These are phyloP conservation scores for Apolygus lucorum DNA, from an alignment of 1,140 invertebrate genomes.

Conservation along the genomic window DNA sequence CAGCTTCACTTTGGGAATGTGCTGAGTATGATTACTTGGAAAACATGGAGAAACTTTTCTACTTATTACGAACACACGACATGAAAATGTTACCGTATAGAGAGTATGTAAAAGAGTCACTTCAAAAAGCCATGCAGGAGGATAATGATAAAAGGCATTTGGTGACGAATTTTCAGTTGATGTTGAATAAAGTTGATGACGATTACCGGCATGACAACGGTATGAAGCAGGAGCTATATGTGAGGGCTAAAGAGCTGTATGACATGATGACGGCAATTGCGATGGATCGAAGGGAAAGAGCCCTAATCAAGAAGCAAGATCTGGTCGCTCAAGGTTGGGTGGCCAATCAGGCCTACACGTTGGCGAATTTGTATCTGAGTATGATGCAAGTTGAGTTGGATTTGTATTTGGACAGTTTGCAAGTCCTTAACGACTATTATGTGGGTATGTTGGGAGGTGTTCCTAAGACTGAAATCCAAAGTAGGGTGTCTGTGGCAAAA, in stretches of 20 bases:
- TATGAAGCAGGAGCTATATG: constrained; percentile 27
- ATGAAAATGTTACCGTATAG: constrained; percentile 17
- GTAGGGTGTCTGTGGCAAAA: neutral
- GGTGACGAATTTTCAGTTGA: constrained; percentile 26
- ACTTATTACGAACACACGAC: constrained; percentile 6
- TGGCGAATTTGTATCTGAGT: constrained; percentile 13
- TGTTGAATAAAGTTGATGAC: constrained; percentile 25
- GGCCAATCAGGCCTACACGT: neutral
- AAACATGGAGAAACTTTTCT: constrained; percentile 20
- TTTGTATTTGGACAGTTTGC: constrained; percentile 25
- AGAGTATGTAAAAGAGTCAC: neutral
- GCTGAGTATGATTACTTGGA: constrained; percentile 18
- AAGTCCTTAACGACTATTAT: constrained; percentile 27
- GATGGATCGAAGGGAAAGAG: constrained; percentile 6
- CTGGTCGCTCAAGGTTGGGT: constrained; percentile 22
- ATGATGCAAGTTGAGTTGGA: constrained; percentile 26
- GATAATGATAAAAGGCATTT: constrained; percentile 18
- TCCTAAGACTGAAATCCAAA: neutral
- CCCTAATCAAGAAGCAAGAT: neutral
- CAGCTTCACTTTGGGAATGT: constrained; percentile 24
- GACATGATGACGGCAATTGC: constrained; percentile 11
- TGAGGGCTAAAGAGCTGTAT: constrained; percentile 24
- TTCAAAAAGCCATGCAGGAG: neutral
- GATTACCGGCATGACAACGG: constrained; percentile 6
- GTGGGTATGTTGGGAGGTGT: neutral